Evolutionary conservation across 1,140 invertebrate genomes (phyloP), one percentile per base, ranked within the genome.

Genomic region (Macrobrachium nipponense): DNA sequence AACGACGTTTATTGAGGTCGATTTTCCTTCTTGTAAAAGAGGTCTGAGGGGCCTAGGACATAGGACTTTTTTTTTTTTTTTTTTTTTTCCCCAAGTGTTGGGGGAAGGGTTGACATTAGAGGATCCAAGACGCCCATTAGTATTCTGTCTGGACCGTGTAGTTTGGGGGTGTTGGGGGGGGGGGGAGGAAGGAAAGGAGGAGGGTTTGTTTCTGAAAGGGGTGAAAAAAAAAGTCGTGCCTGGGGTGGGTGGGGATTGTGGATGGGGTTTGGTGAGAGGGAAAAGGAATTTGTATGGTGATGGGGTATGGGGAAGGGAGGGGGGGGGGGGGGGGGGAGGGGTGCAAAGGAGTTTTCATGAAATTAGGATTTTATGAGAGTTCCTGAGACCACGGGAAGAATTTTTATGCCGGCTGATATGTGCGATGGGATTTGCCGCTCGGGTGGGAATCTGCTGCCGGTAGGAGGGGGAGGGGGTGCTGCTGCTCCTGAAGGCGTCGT

Each of bases 291-390:
- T 36, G 27, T 4, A 36, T 36, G 27, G 27, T 36, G 27, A 36
- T 7, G 12, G 64, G 18, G 27, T 2, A 15, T 1, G 8, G 8
- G 0, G 66, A 4, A 6, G 0, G 18, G 5, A 1, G 1, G 11
- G 8, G 8, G 0, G 66, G 8, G 8, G 0, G 18, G 5, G 66
- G 6, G 8, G 18, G 5, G 20, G 6, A 20, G 10, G 15, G 68
- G 8, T 5, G 20, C 68, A 70, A 70, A 70, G 36, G 68, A 43
- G 23, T 70, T 70, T 23, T 70, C 68, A 70, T 70, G 68, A 70
- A 70, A 70, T 70, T 70, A 70, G 68, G 68, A 70, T 70, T 70
- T 70, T 70, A 70, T 70, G 68, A 70, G 68, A 70, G 68, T 70
- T 70, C 68, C 23, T 27, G 68, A 70, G 68, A 70, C 68, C 68